Percentiles rank a stretch among this genome's conserved stretches.
phyloP scores from a whole-genome alignment of 2,113 vertebrate genomes.

The Naja naja region DNA sequence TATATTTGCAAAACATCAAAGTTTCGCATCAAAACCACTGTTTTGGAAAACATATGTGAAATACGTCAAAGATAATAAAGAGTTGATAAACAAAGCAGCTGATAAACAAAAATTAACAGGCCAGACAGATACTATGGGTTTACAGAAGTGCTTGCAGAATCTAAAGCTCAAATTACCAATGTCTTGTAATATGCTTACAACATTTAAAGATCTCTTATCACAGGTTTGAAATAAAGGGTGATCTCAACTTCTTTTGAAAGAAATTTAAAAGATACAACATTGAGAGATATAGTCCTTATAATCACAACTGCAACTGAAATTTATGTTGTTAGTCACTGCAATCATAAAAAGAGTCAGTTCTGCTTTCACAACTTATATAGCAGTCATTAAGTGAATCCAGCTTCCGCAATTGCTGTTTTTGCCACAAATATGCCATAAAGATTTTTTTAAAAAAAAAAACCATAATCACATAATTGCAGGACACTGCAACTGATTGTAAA shows the following conservation, averaged over 20 bases:
- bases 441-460: no score
- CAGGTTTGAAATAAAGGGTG: background rate
- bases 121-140: background rate
- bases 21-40: background rate
- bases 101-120: background rate
- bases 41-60: background rate
- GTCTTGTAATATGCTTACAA: background rate
- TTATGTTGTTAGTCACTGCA: no score
- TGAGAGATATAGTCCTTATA: background rate
- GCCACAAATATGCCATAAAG: background rate
- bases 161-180: background rate
- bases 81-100: background rate
- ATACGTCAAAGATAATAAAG: background rate
- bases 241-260: background rate
- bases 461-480: background rate
- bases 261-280: background rate
- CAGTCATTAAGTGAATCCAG: background rate
- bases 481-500: background rate
- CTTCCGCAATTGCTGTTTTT: background rate
- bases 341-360: background rate
- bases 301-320: no score
- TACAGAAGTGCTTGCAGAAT: background rate
- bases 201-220: background rate
- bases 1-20: background rate
- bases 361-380: background rate